Evolutionary conservation across 2,888 invertebrate genomes (phyloP).

Genomic region (Hyalella azteca): DNA sequence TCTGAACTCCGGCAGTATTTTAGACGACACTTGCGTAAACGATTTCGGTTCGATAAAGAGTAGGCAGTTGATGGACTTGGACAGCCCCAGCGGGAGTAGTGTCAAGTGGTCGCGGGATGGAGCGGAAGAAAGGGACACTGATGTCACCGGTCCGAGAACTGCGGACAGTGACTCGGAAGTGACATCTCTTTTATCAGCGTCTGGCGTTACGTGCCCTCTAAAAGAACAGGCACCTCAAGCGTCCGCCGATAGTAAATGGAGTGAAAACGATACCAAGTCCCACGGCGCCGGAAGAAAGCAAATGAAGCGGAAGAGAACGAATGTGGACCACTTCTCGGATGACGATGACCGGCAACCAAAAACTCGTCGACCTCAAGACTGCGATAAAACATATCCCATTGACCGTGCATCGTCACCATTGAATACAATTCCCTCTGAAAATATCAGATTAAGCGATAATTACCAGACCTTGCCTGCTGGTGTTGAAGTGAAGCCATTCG

Average conservation of each 20-base stretch:
- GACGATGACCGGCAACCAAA: slow-evolving; percentile 5
- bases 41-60: too few species aligned
- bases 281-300: slow-evolving; percentile 22
- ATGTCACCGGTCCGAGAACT: background rate
- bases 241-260: background rate
- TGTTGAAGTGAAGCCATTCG: too few species aligned
- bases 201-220: background rate
- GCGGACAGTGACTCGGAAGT: slow-evolving; percentile 26
- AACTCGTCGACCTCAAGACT: too few species aligned
- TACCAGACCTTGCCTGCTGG: too few species aligned
- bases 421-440: too few species aligned
- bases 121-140: background rate
- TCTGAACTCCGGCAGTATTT: too few species aligned
- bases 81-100: background rate
- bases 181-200: slow-evolving; percentile 27
- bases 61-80: too few species aligned
- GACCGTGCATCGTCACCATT: too few species aligned
- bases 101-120: background rate
- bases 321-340: background rate
- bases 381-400: too few species aligned
- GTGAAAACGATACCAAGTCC: slow-evolving; percentile 6
- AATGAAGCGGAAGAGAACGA: slow-evolving; percentile 26
- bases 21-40: too few species aligned
- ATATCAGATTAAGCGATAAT: too few species aligned
- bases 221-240: background rate